Evolutionary conservation across 2,888 invertebrate genomes (phyloP), one percentile per base, ranked within the genome.

Genomic region (Leucania comma): DNA sequence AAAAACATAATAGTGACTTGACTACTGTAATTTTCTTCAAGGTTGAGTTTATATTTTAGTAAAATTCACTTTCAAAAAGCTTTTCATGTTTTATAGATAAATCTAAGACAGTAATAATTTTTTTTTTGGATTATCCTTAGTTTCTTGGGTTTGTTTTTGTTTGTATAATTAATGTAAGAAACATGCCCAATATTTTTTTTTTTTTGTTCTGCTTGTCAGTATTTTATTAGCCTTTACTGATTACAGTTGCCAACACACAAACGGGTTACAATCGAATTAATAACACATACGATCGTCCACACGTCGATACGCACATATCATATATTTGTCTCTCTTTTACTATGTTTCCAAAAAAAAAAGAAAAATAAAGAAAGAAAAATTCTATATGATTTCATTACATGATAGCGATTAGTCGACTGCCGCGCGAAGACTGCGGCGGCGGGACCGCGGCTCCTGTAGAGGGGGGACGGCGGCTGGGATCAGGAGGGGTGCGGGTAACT

Each of bases 271-370:
- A 89, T 91, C 83, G 87, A 92, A 90, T 90, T 84, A 91, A 88
- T 90, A 94, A 95, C 93, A 93, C 94, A 94, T 93, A 94, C 93
- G 90, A 89, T 94, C 91, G 93, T 93, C 92, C 95, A 95, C 94
- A 95, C 95, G 91, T 91, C 91, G 92, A 92, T 94, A 95, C 95
- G 95, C 95, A 95, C 95, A 95, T 95, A 95, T 95, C 95, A 96
- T 95, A 93, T 91, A 92, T 92, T 90, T 89, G 88, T 93, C 90
- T 92, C 90, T 92, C 89, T 91, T 91, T 90, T 88, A 90, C 93
- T 94, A 93, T 92, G 90, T 92, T 92, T 93, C 90, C 92, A 93
- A 95, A 95, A 94, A 95, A 94, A 92, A 91, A 89, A 88, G 88
- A 91, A 93, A 93, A 89, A 86, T 91, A 93, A 91, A 86, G 85